Evolutionary conservation across 2,888 invertebrate species (phyloP).

Genomic region (Eupeodes luniger): DNA sequence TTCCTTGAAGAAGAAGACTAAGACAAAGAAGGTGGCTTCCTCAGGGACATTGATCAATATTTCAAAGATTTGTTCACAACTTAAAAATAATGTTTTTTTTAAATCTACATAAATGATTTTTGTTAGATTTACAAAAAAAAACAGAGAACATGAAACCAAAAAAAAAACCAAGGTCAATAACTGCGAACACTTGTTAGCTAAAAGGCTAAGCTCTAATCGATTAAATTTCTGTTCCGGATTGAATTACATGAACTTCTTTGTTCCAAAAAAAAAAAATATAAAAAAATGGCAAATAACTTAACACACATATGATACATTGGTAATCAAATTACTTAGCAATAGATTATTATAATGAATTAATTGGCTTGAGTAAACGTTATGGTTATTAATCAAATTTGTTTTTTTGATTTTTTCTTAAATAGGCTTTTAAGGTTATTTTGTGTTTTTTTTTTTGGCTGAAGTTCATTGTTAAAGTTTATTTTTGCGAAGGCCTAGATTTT

Average conservation of each 20-base stretch:
- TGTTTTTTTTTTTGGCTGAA: neutral
- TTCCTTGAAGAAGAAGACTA: conserved; percentile 19
- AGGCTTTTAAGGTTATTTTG: conserved; percentile 4
- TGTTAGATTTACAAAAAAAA: neutral
- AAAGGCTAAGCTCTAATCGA: neutral
- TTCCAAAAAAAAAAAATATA: neutral
- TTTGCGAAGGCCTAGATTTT: neutral
- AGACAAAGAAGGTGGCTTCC: neutral
- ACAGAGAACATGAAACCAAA: neutral
- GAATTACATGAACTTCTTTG: neutral
- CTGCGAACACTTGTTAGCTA: conserved; percentile 1
- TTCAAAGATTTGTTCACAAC: too few relatives aligned
- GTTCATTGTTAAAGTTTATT: neutral
- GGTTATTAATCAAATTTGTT: conserved; percentile 22
- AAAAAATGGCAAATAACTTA: conserved; percentile 13
- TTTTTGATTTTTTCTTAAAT: neutral
- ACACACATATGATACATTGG: neutral
- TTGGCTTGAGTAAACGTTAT: neutral
- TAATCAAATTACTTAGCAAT: conserved; percentile 11
- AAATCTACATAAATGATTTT: too few relatives aligned
- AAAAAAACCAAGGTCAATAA: conserved; percentile 4
- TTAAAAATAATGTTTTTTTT: neutral
- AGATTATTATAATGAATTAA: conserved; percentile 1
- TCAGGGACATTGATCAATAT: too few relatives aligned
- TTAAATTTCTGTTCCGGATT: conserved; percentile 30